Evolutionary conservation across 2,888 invertebrate species (phyloP).

Genomic region (Agonopterix heracliana): DNA sequence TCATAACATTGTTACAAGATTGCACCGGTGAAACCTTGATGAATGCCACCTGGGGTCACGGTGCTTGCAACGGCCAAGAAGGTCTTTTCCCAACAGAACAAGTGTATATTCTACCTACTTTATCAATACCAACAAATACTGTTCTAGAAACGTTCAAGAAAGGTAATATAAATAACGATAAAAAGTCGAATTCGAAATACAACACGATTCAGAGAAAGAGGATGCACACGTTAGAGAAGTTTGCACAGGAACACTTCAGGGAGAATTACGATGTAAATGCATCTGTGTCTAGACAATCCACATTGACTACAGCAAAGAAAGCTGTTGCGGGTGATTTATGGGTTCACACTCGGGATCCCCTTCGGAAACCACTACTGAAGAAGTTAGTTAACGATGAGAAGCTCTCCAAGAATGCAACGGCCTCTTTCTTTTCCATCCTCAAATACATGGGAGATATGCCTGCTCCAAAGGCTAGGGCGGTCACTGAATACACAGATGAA

Average conservation of each 20-base stretch:
- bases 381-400: constrained; percentile 83
- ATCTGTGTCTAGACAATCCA: constrained; percentile 78
- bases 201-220: constrained; percentile 79
- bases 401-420: constrained; percentile 82
- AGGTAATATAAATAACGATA: constrained; percentile 65
- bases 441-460: constrained; percentile 94
- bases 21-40: constrained; percentile 84
- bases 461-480: constrained; percentile 83
- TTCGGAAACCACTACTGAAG: constrained; percentile 88
- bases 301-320: constrained; percentile 80
- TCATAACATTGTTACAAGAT: constrained; percentile 86
- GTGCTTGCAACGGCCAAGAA: constrained; percentile 80
- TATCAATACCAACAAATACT: constrained; percentile 82
- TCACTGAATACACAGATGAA: constrained; percentile 91
- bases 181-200: constrained; percentile 62
- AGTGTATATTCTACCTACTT: constrained; percentile 90
- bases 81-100: constrained; percentile 92
- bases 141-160: constrained; percentile 81
- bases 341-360: constrained; percentile 87
- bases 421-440: constrained; percentile 84
- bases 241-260: constrained; percentile 89
- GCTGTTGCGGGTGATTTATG: constrained; percentile 84
- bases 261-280: constrained; percentile 58
- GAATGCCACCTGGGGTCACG: constrained; percentile 83
- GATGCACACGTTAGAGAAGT: constrained; percentile 89